phyloP scores from a whole-genome alignment of 2,888 invertebrate species.

The Euplagia quadripunctaria region DNA sequence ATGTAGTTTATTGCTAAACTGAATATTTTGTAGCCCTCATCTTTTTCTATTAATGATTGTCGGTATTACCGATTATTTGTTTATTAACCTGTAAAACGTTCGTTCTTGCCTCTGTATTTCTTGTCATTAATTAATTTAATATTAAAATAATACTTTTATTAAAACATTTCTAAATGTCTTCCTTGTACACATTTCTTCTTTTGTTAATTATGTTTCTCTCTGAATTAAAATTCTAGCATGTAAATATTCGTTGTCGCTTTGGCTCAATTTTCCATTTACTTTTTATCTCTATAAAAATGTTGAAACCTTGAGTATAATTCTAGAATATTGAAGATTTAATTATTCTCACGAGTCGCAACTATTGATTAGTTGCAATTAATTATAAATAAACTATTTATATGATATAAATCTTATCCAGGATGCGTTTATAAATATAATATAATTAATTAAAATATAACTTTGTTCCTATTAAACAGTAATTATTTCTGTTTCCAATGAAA shows the following conservation, averaged over 20 bases:
- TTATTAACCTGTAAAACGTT: background rate
- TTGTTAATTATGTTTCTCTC: no score
- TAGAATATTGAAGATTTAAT: background rate
- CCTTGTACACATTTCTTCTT: no score
- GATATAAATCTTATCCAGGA: background rate
- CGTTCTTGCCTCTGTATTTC: background rate
- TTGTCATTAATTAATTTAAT: background rate
- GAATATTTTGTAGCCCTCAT: background rate
- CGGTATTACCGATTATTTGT: background rate
- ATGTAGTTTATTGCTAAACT: background rate
- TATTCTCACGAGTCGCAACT: background rate
- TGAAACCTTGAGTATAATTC: background rate
- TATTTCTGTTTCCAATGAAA: background rate
- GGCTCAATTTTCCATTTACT: background rate
- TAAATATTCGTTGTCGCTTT: background rate
- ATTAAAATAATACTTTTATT: background rate
- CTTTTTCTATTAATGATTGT: background rate
- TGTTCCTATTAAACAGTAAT: background rate
- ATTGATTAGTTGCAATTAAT: background rate
- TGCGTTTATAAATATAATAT: no score
- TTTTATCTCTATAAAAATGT: background rate
- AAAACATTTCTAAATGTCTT: no score
- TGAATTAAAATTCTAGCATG: background rate
- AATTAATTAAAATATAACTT: no score
- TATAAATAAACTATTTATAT: background rate